Evolutionary conservation across 2,888 invertebrate species (phyloP), one percentile per base, ranked within the genome.

Genomic region (Rhorus exstirpatorius): DNA sequence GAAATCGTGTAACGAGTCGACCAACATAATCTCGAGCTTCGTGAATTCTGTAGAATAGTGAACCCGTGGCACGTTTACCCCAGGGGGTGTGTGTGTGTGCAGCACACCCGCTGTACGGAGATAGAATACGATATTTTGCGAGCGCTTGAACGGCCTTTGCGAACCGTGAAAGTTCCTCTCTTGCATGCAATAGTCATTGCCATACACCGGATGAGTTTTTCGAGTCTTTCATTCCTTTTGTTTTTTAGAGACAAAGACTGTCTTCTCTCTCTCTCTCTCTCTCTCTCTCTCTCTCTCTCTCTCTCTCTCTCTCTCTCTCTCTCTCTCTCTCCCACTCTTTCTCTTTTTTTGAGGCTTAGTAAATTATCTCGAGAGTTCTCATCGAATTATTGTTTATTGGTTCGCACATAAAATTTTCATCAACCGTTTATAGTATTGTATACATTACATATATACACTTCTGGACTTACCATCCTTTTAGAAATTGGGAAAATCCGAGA

Each of bases 81-180:
- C 72, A 68, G 74, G 72, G 61, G 53, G 61, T 72, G 53, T 74
- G 41, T 72, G 53, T 74, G 41, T 53, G 74, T 74, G 63, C 41
- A 61, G 46, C 55, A 51, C 55, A 51, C 76, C 83, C 63, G 76
- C 79, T 78, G 74, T 76, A 83, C 84, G 86, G 83, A 88, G 86
- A 88, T 86, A 85, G 88, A 88, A 88, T 86, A 85, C 85, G 88
- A 88, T 88, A 88, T 88, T 88, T 88, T 84, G 80, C 83, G 74
- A 65, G 81, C 67, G 68, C 77, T 78, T 74, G 77, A 74, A 74
- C 81, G 46, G 41, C 49, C 46, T 49, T 41, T 63, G 14, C 63
- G 51, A 41, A 74, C 61, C 63, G 53, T 61, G 41, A 58, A 46
- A 61, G 51, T 61, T 77, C 19, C 51, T 26, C 70, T 31, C 67